Evolutionary conservation across 2,797 vertebrate genomes (phyloP).

Genomic region (Amniataba percoides): DNA sequence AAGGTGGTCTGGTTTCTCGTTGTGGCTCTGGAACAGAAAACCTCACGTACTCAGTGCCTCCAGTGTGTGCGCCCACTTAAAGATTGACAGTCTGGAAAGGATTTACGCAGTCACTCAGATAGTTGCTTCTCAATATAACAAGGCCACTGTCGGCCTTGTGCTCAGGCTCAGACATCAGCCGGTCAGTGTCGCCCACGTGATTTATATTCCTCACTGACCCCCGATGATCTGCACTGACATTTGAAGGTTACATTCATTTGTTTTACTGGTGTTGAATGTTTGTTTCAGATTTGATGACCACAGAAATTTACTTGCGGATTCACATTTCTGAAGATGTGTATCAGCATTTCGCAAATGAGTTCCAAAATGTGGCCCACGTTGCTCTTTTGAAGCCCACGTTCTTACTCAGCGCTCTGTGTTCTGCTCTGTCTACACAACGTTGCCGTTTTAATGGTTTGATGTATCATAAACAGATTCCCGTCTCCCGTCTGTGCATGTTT

Average conservation of each 20-base stretch:
- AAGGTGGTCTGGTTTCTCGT: constrained; percentile 30
- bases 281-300: background rate
- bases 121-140: background rate
- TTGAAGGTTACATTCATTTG: background rate
- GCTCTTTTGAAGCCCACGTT: background rate
- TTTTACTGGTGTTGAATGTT: constrained; percentile 1
- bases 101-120: constrained; percentile 26
- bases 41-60: constrained; percentile 35
- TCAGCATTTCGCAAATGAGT: background rate
- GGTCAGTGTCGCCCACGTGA: background rate
- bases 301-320: no score
- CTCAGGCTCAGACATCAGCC: background rate
- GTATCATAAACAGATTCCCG: background rate
- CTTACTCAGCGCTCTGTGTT: background rate
- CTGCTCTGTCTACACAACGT: background rate
- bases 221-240: background rate
- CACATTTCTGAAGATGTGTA: no score
- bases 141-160: background rate
- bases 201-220: background rate
- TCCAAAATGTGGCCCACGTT: background rate
- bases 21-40: constrained; percentile 37
- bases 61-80: constrained; percentile 9
- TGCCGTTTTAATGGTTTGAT: constrained; percentile 7
- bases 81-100: constrained; percentile 34
- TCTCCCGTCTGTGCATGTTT: background rate